A percentile compares a stretch with the other conserved stretches of the same genome.
phyloP scores from a whole-genome alignment of 2,888 invertebrate species.

The Marasmarcha lunaedactyla region DNA sequence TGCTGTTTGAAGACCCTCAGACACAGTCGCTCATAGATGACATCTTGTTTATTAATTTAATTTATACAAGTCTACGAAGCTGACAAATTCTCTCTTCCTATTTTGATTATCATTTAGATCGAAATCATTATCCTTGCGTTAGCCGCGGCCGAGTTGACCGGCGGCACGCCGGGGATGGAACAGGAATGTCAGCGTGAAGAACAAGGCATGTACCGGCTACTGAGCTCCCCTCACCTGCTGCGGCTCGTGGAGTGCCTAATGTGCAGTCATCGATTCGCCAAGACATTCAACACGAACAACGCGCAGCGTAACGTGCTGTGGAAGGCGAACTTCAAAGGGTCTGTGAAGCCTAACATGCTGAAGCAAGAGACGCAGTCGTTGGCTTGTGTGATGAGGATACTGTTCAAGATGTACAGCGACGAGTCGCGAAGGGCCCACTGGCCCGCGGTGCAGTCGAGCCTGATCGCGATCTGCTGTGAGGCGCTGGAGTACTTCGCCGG shows the following conservation, averaged over 20 bases:
- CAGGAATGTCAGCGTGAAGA: constrained; percentile 84
- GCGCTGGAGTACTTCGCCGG: constrained; percentile 92
- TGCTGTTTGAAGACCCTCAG: too few relatives aligned
- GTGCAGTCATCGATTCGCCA: constrained; percentile 93
- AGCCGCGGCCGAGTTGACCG: constrained; percentile 86
- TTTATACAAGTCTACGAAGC: too few relatives aligned
- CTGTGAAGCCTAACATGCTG: constrained; percentile 93
- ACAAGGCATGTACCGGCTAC: constrained; percentile 94
- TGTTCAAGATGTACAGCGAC: constrained; percentile 96
- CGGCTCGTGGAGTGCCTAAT: constrained; percentile 91
- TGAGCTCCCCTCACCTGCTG: constrained; percentile 88
- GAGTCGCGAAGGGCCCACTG: constrained; percentile 85
- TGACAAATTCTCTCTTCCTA: too few relatives aligned
- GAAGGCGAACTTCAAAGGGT: constrained; percentile 95
- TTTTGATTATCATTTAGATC: too few relatives aligned
- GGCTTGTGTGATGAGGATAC: constrained; percentile 91
- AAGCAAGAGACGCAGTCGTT: constrained; percentile 96
- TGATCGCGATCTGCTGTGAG: constrained; percentile 88
- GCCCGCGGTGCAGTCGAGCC: constrained; percentile 82
- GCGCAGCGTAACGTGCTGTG: constrained; percentile 94
- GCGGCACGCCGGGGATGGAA: constrained; percentile 63
- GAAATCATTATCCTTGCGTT: too few relatives aligned
- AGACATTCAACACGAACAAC: constrained; percentile 92
- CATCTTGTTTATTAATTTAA: too few relatives aligned
- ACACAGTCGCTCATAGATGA: too few relatives aligned